Evolutionary conservation across 2,888 invertebrate genomes (phyloP).

Genomic region (Stictocephala bisonia): DNA sequence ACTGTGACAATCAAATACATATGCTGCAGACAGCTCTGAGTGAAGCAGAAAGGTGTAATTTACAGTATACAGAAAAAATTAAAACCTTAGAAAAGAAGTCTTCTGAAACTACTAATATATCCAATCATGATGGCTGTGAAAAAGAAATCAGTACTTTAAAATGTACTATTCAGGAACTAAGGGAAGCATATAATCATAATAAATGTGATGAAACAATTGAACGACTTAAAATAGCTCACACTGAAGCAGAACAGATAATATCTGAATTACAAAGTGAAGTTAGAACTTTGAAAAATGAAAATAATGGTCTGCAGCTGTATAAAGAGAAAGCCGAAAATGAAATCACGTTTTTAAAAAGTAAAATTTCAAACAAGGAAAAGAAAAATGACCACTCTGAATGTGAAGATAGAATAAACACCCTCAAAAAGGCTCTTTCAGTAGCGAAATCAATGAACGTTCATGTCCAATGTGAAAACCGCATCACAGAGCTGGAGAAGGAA

Average conservation of each 20-base stretch:
- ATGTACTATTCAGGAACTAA: conserved; percentile 4
- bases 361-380: background rate
- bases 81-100: background rate
- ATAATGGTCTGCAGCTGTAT: background rate
- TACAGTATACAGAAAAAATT: conserved; percentile 3
- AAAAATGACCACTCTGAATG: conserved; percentile 7
- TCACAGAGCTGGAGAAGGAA: conserved; percentile 5
- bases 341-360: background rate
- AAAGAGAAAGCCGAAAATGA: background rate
- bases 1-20: conserved; percentile 14
- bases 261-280: conserved; percentile 1
- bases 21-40: conserved; percentile 20
- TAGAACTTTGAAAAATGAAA: background rate
- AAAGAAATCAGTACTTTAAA: conserved; percentile 25
- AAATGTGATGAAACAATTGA: conserved; percentile 21
- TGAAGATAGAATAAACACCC: conserved; percentile 13
- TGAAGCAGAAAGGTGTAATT: conserved; percentile 10
- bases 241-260: conserved; percentile 1
- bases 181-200: background rate
- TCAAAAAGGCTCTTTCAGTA: conserved; percentile 3
- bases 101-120: background rate
- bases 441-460: conserved; percentile 31
- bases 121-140: conserved; percentile 28
- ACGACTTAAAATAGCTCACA: background rate
- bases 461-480: conserved; percentile 22